phyloP scores from a whole-genome alignment of 2,888 invertebrate genomes.

The Hydrotaea diabolus region DNA sequence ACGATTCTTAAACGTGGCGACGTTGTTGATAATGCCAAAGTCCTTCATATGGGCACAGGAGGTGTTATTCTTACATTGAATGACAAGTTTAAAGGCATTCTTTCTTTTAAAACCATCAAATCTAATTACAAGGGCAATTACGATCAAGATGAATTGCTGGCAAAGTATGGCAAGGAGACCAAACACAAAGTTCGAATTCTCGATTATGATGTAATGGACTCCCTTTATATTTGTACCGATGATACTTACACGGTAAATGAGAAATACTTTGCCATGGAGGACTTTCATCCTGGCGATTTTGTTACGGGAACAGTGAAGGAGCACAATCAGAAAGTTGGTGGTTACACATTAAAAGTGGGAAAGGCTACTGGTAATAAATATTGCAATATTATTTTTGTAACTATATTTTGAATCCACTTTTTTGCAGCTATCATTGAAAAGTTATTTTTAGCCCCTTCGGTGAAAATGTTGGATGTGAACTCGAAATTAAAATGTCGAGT shows the following conservation, averaged over 20 bases:
- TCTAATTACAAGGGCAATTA: slow-evolving; percentile 77
- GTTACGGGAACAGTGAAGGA: slow-evolving; percentile 82
- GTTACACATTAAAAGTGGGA: slow-evolving; percentile 82
- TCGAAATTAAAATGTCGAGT: slow-evolving; percentile 84
- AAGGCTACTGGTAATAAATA: slow-evolving; percentile 81
- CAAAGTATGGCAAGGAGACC: slow-evolving; percentile 78
- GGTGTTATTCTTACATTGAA: slow-evolving; percentile 79
- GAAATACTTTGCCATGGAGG: slow-evolving; percentile 82
- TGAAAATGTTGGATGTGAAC: slow-evolving; percentile 83
- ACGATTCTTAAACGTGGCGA: slow-evolving; percentile 82
- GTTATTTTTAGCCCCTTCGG: slow-evolving; percentile 82
- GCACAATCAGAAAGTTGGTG: slow-evolving; percentile 81
- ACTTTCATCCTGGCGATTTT: slow-evolving; percentile 82
- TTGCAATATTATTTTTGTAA: too few relatives aligned
- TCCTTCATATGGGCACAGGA: slow-evolving; percentile 80
- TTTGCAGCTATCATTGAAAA: slow-evolving; percentile 83
- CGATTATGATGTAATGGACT: slow-evolving; percentile 85
- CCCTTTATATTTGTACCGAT: slow-evolving; percentile 86
- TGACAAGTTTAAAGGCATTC: slow-evolving; percentile 76
- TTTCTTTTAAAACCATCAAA: slow-evolving; percentile 77
- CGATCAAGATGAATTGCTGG: slow-evolving; percentile 78
- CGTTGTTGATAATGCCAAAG: slow-evolving; percentile 83
- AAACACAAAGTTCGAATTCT: slow-evolving; percentile 84
- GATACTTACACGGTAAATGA: slow-evolving; percentile 83
- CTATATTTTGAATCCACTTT: slow-evolving; percentile 19